Percentiles rank a stretch among this genome's conserved stretches.
These are phyloP conservation scores for Psammodynastes pulverulentus DNA, from an alignment of 2,113 vertebrate genomes.

Conservation along the genomic window DNA sequence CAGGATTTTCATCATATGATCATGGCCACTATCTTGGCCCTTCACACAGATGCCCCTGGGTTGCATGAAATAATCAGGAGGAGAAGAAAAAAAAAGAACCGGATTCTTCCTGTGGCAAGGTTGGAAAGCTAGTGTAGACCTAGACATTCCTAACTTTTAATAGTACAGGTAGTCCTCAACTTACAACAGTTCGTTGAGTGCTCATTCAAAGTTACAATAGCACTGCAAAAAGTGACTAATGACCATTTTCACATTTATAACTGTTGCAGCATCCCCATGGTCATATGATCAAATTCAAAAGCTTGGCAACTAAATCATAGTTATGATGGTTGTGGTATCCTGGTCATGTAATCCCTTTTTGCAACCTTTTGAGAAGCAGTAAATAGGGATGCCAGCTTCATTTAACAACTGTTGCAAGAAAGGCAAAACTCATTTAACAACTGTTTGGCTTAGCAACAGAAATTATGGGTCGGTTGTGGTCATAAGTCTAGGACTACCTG, in stretches of 20 bases:
- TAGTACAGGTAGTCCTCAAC: background rate
- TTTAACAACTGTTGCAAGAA: background rate
- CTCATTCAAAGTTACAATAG: background rate
- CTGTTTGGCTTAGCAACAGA: background rate
- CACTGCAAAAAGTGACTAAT: background rate
- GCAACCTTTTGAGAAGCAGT: background rate
- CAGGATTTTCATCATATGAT: background rate
- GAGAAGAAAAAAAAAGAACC: too few species aligned
- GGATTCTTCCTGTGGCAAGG: background rate
- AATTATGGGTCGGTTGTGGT: background rate
- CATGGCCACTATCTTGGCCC: background rate
- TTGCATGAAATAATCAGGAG: background rate
- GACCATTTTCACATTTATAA: background rate
- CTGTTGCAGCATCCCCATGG: background rate
- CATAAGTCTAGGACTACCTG: background rate
- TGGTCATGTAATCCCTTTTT: background rate
- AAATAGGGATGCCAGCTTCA: background rate
- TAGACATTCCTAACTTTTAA: background rate
- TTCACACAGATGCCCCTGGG: background rate
- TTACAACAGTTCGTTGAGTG: background rate
- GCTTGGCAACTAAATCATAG: background rate
- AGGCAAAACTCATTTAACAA: background rate
- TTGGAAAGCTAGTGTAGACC: background rate
- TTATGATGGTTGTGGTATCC: background rate
- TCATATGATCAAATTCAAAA: background rate